Conservation (phyloP, 2,113 vertebrate genomes). For the Nestor notabilis region DNA sequence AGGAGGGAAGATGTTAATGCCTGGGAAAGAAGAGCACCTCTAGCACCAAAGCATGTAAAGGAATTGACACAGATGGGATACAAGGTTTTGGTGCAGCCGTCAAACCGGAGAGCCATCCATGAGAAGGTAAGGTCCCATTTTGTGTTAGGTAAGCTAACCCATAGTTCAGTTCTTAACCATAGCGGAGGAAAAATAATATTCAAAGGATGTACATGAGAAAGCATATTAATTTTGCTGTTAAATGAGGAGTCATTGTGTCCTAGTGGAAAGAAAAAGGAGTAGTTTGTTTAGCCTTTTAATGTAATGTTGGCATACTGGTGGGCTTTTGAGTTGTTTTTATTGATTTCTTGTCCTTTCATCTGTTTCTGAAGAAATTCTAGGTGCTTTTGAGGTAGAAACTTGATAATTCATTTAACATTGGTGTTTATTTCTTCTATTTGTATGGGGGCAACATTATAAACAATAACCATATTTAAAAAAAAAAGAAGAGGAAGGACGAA, state of each 20-base stretch:
- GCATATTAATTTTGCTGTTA: not conserved
- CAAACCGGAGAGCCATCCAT: conserved; percentile 92
- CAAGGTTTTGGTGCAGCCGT: conserved; percentile 94
- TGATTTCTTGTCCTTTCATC: not conserved
- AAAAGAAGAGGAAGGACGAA: not conserved
- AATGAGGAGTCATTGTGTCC: not conserved
- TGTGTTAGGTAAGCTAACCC: not conserved
- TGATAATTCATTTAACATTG: not conserved
- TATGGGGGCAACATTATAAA: not conserved
- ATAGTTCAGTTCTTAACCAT: not conserved
- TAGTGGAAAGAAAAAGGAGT: not conserved
- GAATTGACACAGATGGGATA: conserved; percentile 89
- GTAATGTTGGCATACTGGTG: not conserved
- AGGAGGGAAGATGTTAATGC: conserved; percentile 92
- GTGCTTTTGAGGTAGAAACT: not conserved
- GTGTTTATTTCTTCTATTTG: not conserved
- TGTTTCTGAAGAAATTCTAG: not conserved
- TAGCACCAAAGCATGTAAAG: conserved; percentile 91
- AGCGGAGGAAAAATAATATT: not conserved
- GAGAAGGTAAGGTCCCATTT: conserved; percentile 81
- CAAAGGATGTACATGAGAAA: not conserved
- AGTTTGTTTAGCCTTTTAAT: not conserved
- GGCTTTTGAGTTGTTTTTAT: not conserved
- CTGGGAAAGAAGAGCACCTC: conserved; percentile 94
- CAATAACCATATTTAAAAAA: not conserved